phyloP scores from a whole-genome alignment of 2,113 vertebrate genomes.

The Jacana jacana region DNA sequence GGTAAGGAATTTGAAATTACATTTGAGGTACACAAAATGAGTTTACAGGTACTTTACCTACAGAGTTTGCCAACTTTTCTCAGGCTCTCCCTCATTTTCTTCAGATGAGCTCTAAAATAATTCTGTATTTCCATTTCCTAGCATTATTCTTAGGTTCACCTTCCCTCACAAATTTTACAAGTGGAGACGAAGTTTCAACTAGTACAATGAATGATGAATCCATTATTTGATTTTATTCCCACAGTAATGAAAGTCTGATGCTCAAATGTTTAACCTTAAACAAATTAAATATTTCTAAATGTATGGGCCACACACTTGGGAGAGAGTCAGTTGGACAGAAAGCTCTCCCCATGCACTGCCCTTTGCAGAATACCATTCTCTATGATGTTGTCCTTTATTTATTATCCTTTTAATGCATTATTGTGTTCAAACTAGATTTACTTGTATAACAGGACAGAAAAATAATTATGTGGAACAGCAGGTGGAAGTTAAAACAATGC shows the following conservation, averaged over 20 bases:
- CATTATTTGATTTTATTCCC: not conserved
- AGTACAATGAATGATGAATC: not conserved
- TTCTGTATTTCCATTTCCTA: not conserved
- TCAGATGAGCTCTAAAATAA: not conserved
- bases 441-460: not conserved
- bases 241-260: not conserved
- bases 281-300: not conserved
- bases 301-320: not conserved
- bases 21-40: not conserved
- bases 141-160: not conserved
- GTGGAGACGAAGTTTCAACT: not conserved
- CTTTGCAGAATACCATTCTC: not conserved
- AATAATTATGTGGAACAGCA: not conserved
- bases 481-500: not conserved
- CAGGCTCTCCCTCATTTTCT: not conserved
- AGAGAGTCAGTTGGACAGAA: not conserved
- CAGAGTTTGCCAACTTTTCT: not conserved
- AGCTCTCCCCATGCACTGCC: not conserved
- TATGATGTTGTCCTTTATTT: not conserved
- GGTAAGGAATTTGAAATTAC: not conserved
- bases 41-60: not conserved
- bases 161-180: not conserved
- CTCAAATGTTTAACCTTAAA: not conserved
- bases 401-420: not conserved
- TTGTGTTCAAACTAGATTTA: not conserved